Evolutionary conservation across 2,113 vertebrate genomes (phyloP), one percentile per base, ranked within the genome.

Genomic region (Planiliza haematocheilus): DNA sequence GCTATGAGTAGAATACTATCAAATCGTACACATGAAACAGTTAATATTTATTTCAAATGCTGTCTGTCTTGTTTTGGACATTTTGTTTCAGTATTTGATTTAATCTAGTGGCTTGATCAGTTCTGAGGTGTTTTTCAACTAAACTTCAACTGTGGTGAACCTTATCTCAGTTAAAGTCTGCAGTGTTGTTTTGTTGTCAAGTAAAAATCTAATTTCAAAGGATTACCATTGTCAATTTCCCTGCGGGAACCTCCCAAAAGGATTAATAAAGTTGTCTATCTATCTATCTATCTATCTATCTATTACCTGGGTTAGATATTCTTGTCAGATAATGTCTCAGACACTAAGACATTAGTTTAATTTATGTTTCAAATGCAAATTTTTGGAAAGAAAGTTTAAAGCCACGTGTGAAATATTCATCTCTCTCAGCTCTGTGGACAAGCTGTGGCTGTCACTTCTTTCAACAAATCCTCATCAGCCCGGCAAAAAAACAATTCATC

Each of bases 401-500:
- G 45, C 41, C 36, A 8, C 53, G 45, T 24, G 1, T 50, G 16
- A 41, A 52, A 39, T 13, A 39, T 2, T 36, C 9, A 16, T 14
- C 24, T 42, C n/a, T 51, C 55, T 60, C 7, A 66, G 50, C 21
- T 18, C 48, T 38, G 56, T 14, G 51, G 55, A 62, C 30, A 46
- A 12, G 50, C 36, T 18, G 18, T 7, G 13, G 4, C 20, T 57
- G 41, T 82, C 46, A 13, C 42, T 51, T 51, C 60, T 24, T 43
- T 30, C 14, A 34, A 42, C 67, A 8, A 14, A 37, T 8, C 45
- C 21, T 62, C 12, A 59, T 84, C 39, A 65, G 71, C 67, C 20
- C 10, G 58, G 8, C 63, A 70, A 66, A 70, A 66, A 70, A 78
- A 64, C 60, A 36, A 51, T 80, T 46, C 61, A 77, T 86, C 70